Conservation (phyloP, 2,797 vertebrate species). For the Clangula hyemalis region DNA sequence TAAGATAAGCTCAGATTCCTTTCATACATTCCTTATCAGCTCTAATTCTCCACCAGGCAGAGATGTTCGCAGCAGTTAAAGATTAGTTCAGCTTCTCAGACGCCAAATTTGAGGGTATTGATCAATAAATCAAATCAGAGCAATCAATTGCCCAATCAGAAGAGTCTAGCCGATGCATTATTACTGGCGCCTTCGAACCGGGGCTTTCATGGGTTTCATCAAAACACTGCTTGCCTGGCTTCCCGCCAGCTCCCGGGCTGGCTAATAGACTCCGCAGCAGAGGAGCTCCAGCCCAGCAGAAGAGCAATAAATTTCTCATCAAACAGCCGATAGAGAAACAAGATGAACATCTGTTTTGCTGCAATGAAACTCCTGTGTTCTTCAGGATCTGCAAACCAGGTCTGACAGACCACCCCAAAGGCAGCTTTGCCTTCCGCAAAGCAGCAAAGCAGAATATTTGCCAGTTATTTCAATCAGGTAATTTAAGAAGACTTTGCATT, state of each 20-base stretch:
- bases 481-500: slow-evolving; percentile 84
- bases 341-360: slow-evolving; percentile 90
- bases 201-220: slow-evolving; percentile 83
- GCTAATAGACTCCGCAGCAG: slow-evolving; percentile 85
- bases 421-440: slow-evolving; percentile 74
- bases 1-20: slow-evolving; percentile 94
- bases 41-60: slow-evolving; percentile 86
- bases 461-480: slow-evolving; percentile 86
- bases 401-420: slow-evolving; percentile 84
- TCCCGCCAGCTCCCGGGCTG: slow-evolving; percentile 80
- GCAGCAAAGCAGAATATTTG: slow-evolving; percentile 74
- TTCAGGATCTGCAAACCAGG: slow-evolving; percentile 79
- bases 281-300: slow-evolving; percentile 83
- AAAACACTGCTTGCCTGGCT: slow-evolving; percentile 82
- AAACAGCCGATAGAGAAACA: slow-evolving; percentile 84
- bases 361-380: slow-evolving; percentile 85
- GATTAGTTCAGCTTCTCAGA: slow-evolving; percentile 94
- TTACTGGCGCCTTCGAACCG: slow-evolving; percentile 87
- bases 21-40: slow-evolving; percentile 92
- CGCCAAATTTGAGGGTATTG: slow-evolving; percentile 91
- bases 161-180: slow-evolving; percentile 95
- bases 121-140: slow-evolving; percentile 99
- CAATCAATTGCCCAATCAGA: slow-evolving; percentile 97
- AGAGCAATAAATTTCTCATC: slow-evolving; percentile 89
- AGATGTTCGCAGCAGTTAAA: slow-evolving; percentile 91